Evolutionary conservation across 2,888 invertebrate species (phyloP).

Genomic region (Lasioglossum zephyrum): DNA sequence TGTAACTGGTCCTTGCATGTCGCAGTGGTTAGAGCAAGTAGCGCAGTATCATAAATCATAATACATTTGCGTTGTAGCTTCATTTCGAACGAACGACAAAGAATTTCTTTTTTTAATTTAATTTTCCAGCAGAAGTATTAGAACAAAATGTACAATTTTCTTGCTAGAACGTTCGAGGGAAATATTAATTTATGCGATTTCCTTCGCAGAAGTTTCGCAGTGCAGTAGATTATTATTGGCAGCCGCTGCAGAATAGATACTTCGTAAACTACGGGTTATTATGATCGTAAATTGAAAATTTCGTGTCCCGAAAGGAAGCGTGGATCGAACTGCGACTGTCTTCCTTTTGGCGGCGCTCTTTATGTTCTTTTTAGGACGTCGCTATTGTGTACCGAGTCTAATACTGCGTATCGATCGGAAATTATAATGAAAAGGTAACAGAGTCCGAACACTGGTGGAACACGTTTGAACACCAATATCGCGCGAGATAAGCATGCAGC

Average conservation of each 20-base stretch:
- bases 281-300: not conserved
- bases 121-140: not conserved
- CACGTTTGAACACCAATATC: slow-evolving; percentile 3
- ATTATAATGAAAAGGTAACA: not conserved
- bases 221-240: not conserved
- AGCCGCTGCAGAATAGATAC: not conserved
- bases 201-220: not conserved
- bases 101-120: too few species aligned
- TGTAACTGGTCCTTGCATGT: not conserved
- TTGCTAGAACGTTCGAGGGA: not conserved
- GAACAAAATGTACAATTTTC: not conserved
- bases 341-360: slow-evolving; percentile 23
- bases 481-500: not conserved
- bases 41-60: not conserved
- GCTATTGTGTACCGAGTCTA: slow-evolving; percentile 22
- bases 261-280: not conserved
- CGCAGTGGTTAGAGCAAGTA: not conserved
- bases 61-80: too few species aligned
- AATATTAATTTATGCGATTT: not conserved
- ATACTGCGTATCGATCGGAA: slow-evolving; percentile 40
- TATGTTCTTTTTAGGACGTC: slow-evolving; percentile 24
- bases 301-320: not conserved
- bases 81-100: not conserved
- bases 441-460: not conserved
- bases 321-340: not conserved